Evolutionary conservation across 2,797 vertebrate genomes (phyloP), one percentile per base, ranked within the genome.

Genomic region (Leptatherina wallacei): DNA sequence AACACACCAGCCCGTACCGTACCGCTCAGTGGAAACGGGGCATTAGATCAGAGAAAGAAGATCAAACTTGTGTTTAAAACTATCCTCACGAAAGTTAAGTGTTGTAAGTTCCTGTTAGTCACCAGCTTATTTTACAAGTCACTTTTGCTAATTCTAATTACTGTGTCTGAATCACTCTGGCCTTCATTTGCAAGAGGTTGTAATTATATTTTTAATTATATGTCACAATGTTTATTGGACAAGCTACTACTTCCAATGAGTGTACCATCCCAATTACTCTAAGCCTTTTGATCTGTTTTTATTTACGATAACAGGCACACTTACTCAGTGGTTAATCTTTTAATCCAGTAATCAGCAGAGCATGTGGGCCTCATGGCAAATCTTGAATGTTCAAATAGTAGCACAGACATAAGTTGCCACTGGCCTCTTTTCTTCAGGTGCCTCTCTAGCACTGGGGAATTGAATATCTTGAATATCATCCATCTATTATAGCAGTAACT

Each of bases 321-420:
- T 72, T 69, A 77, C 78, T 85, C 61, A 65, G 71, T 69, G 24
- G 66, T 81, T 87, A 87, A 88, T 79, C 76, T 85, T 80, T 89
- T 88, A 88, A 90, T 90, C 74, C 77, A 75, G 67, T 33, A 71
- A 74, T 90, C 84, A 70, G 29, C 69, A 69, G 71, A 75, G 27
- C 16, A 38, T 22, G 70, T 58, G n/a, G 49, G 79, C 75, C 52
- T 61, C 22, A 7, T 62, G 73, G 57, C 66, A 24, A 4, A 76
- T 13, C 12, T 70, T 35, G 14, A 36, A 62, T 76, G 68, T 77
- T 75, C 42, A 55, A 24, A 75, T 66, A 52, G 33, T 70, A 61
- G 52, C 61, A 13, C 22, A 52, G 52, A 82, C 63, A 59, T 63
- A 80, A 77, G 70, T 61, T 65, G 54, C 59, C 44, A 36, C 47